Conservation (phyloP, 2,888 invertebrate species). For the Rotaria socialis region DNA sequence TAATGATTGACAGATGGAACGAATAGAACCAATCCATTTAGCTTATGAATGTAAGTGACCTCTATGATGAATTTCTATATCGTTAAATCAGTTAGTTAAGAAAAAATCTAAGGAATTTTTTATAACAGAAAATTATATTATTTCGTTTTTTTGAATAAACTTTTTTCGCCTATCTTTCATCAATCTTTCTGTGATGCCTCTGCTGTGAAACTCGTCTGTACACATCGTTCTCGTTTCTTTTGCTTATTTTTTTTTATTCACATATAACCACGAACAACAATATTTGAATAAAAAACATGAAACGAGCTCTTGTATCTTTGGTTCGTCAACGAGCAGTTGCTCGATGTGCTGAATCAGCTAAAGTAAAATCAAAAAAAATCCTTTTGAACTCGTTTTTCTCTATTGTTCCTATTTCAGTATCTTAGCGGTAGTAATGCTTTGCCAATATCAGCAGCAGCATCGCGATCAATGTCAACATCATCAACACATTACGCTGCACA, state of each 20-base stretch:
- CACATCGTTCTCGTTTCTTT: constrained; percentile 30
- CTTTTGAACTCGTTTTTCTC: background rate
- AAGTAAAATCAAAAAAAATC: background rate
- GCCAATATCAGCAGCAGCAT: constrained; percentile 25
- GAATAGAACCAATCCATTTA: background rate
- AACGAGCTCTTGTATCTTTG: constrained; percentile 30
- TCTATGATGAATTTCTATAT: background rate
- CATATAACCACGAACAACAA: constrained; percentile 22
- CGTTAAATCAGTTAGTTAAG: background rate
- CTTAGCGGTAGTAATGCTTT: background rate
- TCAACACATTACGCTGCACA: constrained; percentile 14
- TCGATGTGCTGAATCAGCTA: constrained; percentile 22
- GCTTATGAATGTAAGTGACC: background rate
- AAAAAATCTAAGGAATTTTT: background rate
- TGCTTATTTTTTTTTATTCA: constrained; percentile 3
- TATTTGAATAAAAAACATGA: constrained; percentile 31
- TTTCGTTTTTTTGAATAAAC: background rate
- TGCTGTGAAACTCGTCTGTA: background rate
- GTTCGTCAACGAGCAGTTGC: constrained; percentile 1
- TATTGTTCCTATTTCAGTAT: background rate
- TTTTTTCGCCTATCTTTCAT: background rate
- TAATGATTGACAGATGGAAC: background rate
- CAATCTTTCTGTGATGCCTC: background rate
- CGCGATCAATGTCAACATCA: constrained; percentile 41
- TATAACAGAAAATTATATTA: background rate